Evolutionary conservation across 2,797 vertebrate species (phyloP).

Genomic region (Sphenodon punctatus): DNA sequence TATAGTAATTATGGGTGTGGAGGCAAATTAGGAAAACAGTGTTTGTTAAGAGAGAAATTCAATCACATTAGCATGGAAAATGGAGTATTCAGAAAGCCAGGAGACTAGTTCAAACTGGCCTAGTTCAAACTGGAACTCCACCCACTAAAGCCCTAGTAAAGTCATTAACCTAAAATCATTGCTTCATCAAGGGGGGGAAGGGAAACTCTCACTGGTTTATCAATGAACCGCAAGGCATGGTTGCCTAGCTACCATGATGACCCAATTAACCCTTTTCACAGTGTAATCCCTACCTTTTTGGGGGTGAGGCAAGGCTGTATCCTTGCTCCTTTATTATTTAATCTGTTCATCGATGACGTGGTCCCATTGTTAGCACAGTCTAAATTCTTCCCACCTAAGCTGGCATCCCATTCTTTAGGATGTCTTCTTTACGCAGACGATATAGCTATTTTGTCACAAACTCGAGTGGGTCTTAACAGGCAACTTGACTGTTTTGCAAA

Average conservation of each 20-base stretch:
- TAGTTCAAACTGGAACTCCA: conserved; percentile 56
- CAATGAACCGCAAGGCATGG: conserved; percentile 37
- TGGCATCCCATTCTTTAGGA: too few species aligned
- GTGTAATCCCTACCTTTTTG: not conserved
- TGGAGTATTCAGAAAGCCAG: conserved; percentile 47
- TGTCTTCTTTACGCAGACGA: too few species aligned
- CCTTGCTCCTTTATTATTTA: too few species aligned
- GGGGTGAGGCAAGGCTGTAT: too few species aligned
- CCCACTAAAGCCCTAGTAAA: conserved; percentile 55
- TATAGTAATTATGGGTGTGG: conserved; percentile 53
- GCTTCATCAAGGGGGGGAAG: conserved; percentile 31
- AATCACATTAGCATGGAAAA: conserved; percentile 47
- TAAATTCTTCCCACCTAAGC: too few species aligned
- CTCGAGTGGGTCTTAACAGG: too few species aligned
- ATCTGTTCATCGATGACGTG: too few species aligned
- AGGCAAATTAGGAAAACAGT: conserved; percentile 67
- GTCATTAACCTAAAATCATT: conserved; percentile 55
- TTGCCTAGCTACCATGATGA: conserved; percentile 49
- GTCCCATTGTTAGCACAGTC: too few species aligned
- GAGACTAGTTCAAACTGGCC: conserved; percentile 58
- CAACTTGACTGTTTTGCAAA: too few species aligned
- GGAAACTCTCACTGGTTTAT: conserved; percentile 58
- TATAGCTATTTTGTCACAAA: too few species aligned
- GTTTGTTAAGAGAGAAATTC: conserved; percentile 69
- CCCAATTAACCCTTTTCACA: conserved; percentile 45